These are phyloP conservation scores for Enteromius anoplus DNA, from an alignment of 2,797 vertebrate genomes.

Conservation along the genomic window DNA sequence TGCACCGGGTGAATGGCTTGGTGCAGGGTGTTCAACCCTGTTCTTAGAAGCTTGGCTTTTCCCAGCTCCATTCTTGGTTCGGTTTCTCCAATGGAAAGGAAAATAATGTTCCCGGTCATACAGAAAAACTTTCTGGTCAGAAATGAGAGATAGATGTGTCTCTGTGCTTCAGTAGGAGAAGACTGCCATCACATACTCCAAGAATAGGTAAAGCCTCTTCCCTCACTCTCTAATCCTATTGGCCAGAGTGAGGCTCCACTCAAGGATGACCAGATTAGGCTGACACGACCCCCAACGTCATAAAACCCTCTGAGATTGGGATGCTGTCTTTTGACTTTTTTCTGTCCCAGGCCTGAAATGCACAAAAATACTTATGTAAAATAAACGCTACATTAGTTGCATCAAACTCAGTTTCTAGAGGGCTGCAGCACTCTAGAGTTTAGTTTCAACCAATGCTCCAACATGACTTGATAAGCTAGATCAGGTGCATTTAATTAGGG, in stretches of 20 bases:
- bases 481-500: background rate
- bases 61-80: slow-evolving; percentile 88
- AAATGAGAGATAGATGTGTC: background rate
- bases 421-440: no score
- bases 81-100: slow-evolving; percentile 40
- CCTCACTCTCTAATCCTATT: slow-evolving; percentile 75
- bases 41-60: slow-evolving; percentile 90
- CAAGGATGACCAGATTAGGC: slow-evolving; percentile 76
- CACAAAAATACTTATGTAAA: background rate
- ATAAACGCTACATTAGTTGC: background rate
- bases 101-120: slow-evolving; percentile 17
- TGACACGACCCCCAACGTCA: slow-evolving; percentile 66
- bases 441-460: no score
- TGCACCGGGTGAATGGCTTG: slow-evolving; percentile 91
- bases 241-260: slow-evolving; percentile 68
- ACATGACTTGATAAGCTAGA: background rate
- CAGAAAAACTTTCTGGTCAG: background rate
- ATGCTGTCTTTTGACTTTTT: background rate
- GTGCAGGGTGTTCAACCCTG: slow-evolving; percentile 88
- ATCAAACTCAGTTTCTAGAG: background rate
- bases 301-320: slow-evolving; percentile 7
- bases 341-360: background rate
- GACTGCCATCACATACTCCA: slow-evolving; percentile 70
- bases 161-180: slow-evolving; percentile 16
- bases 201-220: slow-evolving; percentile 76